phyloP scores from a whole-genome alignment of 2,888 invertebrate genomes.

The Coleophora flavipennella region DNA sequence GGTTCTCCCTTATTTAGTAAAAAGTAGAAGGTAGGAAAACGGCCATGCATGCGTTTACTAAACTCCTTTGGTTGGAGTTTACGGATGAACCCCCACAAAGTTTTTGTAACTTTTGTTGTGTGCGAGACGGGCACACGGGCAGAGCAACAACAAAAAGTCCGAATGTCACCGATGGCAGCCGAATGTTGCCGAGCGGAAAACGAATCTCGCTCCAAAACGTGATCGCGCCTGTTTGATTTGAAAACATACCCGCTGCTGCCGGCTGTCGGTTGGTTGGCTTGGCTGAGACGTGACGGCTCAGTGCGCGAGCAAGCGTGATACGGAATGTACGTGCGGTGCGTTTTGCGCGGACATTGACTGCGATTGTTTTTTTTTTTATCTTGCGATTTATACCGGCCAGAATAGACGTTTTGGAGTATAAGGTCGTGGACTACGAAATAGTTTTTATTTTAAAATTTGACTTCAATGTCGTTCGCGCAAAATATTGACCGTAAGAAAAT shows the following conservation, averaged over 20 bases:
- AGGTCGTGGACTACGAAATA: slow-evolving; percentile 52
- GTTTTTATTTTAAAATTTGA: slow-evolving; percentile 49
- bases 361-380: slow-evolving; percentile 58
- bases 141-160: slow-evolving; percentile 41
- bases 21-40: too few relatives aligned
- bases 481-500: slow-evolving; percentile 62
- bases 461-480: slow-evolving; percentile 61
- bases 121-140: slow-evolving; percentile 9
- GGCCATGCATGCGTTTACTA: too few relatives aligned
- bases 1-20: too few relatives aligned
- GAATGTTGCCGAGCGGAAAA: slow-evolving; percentile 44
- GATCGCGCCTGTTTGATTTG: slow-evolving; percentile 61
- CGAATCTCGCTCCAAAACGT: slow-evolving; percentile 64
- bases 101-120: slow-evolving; percentile 22
- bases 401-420: slow-evolving; percentile 63
- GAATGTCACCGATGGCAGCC: slow-evolving; percentile 39
- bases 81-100: too few relatives aligned
- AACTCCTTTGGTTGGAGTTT: too few relatives aligned
- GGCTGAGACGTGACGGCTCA: slow-evolving; percentile 44
- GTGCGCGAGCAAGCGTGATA: slow-evolving; percentile 73
- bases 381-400: slow-evolving; percentile 66
- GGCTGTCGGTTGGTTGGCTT: slow-evolving; percentile 16
- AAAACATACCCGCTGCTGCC: slow-evolving; percentile 44
- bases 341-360: slow-evolving; percentile 71
- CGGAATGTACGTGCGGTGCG: slow-evolving; percentile 73